Evolutionary conservation across 2,113 vertebrate genomes (phyloP).

Genomic region (Seriola dumerili): DNA sequence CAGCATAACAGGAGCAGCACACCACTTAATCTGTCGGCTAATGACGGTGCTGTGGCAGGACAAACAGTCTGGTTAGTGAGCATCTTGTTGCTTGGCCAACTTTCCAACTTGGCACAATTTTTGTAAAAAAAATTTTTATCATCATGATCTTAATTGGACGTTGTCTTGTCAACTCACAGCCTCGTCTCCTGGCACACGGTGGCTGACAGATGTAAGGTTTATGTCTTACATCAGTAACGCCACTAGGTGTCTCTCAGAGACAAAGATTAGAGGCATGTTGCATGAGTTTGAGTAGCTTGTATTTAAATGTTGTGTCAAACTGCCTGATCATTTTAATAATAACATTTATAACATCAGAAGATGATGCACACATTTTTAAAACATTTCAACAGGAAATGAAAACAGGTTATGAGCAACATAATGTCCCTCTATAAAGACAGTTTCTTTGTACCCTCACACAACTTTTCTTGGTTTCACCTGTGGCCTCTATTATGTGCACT

Average conservation of each 20-base stretch:
- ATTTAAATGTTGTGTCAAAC: not conserved
- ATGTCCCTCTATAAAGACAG: no score
- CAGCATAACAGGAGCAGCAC: not conserved
- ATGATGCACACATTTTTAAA: not conserved
- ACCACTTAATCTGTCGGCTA: not conserved
- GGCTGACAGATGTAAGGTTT: not conserved
- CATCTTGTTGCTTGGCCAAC: not conserved
- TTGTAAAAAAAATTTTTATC: not conserved
- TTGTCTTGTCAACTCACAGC: not conserved
- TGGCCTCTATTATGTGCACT: no score
- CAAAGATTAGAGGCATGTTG: not conserved
- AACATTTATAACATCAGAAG: not conserved
- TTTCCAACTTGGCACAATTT: not conserved
- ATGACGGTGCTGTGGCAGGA: not conserved
- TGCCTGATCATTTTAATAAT: not conserved
- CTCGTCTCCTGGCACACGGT: not conserved
- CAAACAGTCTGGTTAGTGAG: not conserved
- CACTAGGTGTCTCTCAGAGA: constrained; percentile 69
- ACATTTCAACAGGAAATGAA: not conserved
- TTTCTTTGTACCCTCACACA: not conserved
- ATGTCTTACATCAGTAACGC: constrained; percentile 16
- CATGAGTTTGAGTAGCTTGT: not conserved
- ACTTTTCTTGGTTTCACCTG: not conserved
- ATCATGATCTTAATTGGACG: not conserved
- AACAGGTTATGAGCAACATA: no score